Conservation (phyloP, 2,797 vertebrate genomes). For the Pangasius krempfi region DNA sequence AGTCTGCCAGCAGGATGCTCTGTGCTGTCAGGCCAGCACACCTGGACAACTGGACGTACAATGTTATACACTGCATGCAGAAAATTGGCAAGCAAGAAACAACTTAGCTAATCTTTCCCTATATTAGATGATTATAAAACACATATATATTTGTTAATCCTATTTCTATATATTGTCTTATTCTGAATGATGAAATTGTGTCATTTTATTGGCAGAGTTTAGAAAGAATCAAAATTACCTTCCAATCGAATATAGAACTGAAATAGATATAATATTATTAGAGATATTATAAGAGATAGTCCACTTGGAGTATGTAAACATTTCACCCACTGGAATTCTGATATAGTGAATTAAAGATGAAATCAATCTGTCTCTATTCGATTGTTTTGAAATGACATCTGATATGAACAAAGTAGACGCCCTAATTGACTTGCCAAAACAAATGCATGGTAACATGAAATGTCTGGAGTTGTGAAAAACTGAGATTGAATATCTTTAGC, state of each 20-base stretch:
- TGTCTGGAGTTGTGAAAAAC: neutral
- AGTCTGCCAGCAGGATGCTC: slow-evolving; percentile 42
- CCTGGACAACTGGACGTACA: slow-evolving; percentile 51
- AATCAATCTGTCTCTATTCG: neutral
- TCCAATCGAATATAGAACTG: neutral
- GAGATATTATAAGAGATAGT: too few species aligned
- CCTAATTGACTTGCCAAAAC: too few species aligned
- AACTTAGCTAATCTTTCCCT: neutral
- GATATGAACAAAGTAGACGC: too few species aligned
- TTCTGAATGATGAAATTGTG: neutral
- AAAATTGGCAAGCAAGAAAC: neutral
- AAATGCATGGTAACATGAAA: neutral
- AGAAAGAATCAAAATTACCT: neutral
- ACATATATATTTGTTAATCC: neutral
- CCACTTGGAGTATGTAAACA: neutral
- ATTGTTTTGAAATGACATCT: neutral
- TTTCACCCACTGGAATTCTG: too few species aligned
- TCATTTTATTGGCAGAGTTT: neutral
- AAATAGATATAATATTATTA: neutral
- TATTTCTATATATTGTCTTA: neutral
- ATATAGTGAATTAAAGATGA: too few species aligned
- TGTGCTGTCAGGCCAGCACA: slow-evolving; percentile 62
- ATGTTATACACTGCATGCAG: neutral
- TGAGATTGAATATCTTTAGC: neutral
- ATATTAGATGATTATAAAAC: too few species aligned